Conservation (phyloP, 2,113 vertebrate genomes). For the Malaclemys terrapin region DNA sequence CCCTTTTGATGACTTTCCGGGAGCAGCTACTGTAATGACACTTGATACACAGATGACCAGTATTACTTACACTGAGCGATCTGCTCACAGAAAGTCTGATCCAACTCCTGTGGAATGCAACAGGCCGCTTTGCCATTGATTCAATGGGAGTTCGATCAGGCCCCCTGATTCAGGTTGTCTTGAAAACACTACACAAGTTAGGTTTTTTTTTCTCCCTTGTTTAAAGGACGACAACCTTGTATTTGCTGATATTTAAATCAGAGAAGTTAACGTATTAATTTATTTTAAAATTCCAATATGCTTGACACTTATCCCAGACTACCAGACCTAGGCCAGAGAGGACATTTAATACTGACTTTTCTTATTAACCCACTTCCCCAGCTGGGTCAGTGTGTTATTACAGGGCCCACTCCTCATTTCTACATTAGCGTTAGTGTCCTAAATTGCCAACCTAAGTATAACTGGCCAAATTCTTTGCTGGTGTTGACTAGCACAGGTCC, state of each 20-base stretch:
- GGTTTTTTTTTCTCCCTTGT: background rate
- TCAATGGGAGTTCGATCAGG: constrained; percentile 34
- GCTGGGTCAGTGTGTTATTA: background rate
- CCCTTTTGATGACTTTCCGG: background rate
- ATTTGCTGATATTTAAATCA: background rate
- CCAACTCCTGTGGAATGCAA: constrained; percentile 4
- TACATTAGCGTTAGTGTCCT: background rate
- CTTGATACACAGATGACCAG: fast-evolving
- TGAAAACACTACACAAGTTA: constrained; percentile 26
- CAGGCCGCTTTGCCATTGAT: constrained; percentile 37
- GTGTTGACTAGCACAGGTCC: background rate
- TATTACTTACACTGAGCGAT: background rate
- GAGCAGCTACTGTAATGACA: background rate
- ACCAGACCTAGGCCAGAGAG: background rate
- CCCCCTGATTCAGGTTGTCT: constrained; percentile 34
- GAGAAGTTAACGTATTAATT: background rate
- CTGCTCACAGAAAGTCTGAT: background rate
- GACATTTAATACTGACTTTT: background rate
- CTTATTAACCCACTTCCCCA: background rate
- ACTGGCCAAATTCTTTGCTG: background rate
- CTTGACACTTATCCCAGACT: background rate
- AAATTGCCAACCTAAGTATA: background rate
- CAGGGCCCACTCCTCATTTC: background rate
- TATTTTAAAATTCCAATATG: constrained; percentile 13
- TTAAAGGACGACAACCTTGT: constrained; percentile 36